Percentiles rank a stretch among this genome's conserved stretches.
These are phyloP conservation scores for Sceloporus undulatus DNA, from an alignment of 2,113 vertebrate species.

Conservation along the genomic window DNA sequence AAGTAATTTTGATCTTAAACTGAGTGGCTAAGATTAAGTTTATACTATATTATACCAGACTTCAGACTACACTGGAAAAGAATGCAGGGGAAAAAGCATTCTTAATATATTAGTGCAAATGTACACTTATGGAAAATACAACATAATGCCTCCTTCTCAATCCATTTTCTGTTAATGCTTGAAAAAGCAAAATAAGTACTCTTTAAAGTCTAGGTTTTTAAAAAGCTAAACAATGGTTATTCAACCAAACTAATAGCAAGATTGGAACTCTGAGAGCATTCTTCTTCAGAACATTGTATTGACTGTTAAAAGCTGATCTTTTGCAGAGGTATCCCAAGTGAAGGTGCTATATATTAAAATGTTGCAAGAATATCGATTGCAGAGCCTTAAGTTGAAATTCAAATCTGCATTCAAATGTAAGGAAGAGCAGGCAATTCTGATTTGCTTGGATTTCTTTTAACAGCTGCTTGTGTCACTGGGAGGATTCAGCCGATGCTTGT, in stretches of 20 bases:
- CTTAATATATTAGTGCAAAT: constrained; percentile 7
- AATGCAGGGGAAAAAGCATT: constrained; percentile 29
- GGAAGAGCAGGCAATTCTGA: constrained; percentile 54
- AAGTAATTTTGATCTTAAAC: constrained; percentile 2
- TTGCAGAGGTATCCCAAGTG: constrained; percentile 70
- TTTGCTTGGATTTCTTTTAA: neutral
- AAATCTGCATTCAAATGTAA: constrained; percentile 70
- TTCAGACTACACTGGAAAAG: neutral
- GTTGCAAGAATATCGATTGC: constrained; percentile 67
- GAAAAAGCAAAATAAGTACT: constrained; percentile 70
- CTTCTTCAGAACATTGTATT: constrained; percentile 66
- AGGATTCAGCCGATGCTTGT: neutral
- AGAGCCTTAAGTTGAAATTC: constrained; percentile 74
- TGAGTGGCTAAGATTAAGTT: neutral
- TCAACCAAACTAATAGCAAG: constrained; percentile 72
- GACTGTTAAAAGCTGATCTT: constrained; percentile 70
- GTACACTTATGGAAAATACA: constrained; percentile 37
- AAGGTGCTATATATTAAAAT: constrained; percentile 72
- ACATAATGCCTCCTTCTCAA: constrained; percentile 24
- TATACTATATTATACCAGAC: fast-evolving
- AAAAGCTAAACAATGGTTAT: constrained; percentile 76
- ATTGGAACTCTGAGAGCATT: constrained; percentile 75
- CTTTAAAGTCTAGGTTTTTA: constrained; percentile 65
- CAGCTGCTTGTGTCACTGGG: neutral
- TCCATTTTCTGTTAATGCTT: constrained; percentile 56